phyloP scores from a whole-genome alignment of 2,888 invertebrate genomes.

The Diarsia brunnea region DNA sequence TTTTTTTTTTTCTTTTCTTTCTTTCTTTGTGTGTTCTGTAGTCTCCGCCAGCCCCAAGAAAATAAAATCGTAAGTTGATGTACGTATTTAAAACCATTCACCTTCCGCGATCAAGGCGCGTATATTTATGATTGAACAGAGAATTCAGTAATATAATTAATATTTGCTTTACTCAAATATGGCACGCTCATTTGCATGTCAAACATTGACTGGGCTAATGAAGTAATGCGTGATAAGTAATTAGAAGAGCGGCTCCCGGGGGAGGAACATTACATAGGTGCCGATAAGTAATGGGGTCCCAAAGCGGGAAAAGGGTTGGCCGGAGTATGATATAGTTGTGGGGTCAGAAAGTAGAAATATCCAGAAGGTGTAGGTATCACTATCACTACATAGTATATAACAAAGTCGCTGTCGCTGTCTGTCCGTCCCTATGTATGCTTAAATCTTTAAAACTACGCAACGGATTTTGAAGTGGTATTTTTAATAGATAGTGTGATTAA shows the following conservation, averaged over 20 bases:
- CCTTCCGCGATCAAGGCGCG: constrained; percentile 13
- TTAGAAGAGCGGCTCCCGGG: constrained; percentile 37
- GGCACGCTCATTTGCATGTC: constrained; percentile 55
- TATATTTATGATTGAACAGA: constrained; percentile 39
- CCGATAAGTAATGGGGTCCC: constrained; percentile 36
- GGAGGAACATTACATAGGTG: constrained; percentile 17
- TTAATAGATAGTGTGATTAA: too few relatives aligned
- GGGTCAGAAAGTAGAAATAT: neutral
- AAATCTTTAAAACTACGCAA: too few relatives aligned
- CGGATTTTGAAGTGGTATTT: too few relatives aligned
- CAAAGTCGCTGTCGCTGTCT: too few relatives aligned
- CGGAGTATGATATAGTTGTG: constrained; percentile 18
- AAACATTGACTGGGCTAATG: constrained; percentile 38
- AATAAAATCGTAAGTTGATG: too few relatives aligned
- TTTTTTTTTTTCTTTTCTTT: too few relatives aligned
- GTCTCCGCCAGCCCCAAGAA: neutral
- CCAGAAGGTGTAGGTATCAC: constrained; percentile 23
- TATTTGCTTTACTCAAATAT: constrained; percentile 35
- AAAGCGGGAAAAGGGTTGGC: constrained; percentile 36
- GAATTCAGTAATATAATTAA: constrained; percentile 54
- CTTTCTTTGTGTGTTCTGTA: neutral
- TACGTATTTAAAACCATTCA: neutral
- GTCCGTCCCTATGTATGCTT: too few relatives aligned
- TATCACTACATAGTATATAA: too few relatives aligned
- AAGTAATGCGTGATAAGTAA: constrained; percentile 35